Conservation (phyloP, 2,888 invertebrate species). For the Spisula subtruncata region DNA sequence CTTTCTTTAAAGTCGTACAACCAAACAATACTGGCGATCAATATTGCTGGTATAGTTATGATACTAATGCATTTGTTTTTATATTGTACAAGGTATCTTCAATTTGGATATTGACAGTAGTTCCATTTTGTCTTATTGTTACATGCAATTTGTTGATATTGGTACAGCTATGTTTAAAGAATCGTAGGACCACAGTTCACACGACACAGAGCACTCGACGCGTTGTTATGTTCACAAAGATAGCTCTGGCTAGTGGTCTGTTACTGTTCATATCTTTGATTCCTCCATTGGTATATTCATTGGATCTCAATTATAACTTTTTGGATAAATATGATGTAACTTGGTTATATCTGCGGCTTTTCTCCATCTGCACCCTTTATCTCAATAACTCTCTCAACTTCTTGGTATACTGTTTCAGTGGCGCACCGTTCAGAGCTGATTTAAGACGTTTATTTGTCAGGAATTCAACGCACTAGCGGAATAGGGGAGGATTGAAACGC, state of each 20-base stretch:
- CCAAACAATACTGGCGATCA: not conserved
- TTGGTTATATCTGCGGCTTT: not conserved
- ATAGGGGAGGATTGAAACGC: too few relatives aligned
- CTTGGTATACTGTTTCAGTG: not conserved
- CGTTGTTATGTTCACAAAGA: not conserved
- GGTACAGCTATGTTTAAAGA: not conserved
- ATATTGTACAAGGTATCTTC: not conserved
- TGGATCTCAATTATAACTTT: not conserved
- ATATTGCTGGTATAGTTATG: not conserved
- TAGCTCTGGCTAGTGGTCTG: not conserved
- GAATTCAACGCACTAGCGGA: too few relatives aligned
- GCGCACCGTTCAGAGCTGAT: not conserved
- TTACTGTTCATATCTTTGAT: not conserved
- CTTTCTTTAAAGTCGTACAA: not conserved
- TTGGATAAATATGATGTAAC: not conserved
- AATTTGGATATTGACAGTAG: not conserved
- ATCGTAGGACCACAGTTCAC: not conserved
- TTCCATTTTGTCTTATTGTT: not conserved
- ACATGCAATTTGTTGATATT: not conserved
- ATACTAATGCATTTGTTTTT: not conserved
- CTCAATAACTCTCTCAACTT: not conserved
- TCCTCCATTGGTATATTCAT: not conserved
- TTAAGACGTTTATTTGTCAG: not conserved
- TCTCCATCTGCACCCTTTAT: not conserved
- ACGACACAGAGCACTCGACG: not conserved